Base-by-base conservation (phyloP, 2,113 vertebrate genomes). In the Cebidichthys violaceus region DNA sequence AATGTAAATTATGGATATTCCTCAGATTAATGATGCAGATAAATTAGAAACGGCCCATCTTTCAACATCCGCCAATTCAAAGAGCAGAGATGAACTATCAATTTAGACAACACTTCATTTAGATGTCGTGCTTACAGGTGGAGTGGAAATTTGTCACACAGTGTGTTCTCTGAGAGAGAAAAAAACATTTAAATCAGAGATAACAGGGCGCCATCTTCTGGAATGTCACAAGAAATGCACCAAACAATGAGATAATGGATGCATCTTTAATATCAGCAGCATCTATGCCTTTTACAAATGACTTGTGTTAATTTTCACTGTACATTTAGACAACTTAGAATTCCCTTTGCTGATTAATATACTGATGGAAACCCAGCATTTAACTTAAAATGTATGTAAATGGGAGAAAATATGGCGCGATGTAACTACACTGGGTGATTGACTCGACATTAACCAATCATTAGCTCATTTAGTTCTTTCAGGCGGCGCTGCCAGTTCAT, bases 181-280 rank as follows among this genome's bases (percentile, higher is more conserved):
- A 81, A 17, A 62, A 78, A 68, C 62, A 76, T 45, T 83, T 76
- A 24, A 76, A 82, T 57, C 11, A 47, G 27, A 66, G 61, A 61
- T 18, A 57, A 85, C 55, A 75, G 18, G 52, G 83, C 85, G 72
- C 87, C 90, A 91, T 85, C 93, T 90, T 24, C 79, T 92, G 93
- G 89, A 54, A 47, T 20, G 54, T 66, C 1, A 74, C 39, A 75
- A 73, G 41, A 88, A 59, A 87, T 70, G 70, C 77, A 88, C n/a
- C 6, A 22, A 14, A 27, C 41, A 37, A 3, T 0, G 4, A 64
- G 33, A 29, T 35, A 6, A 39, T 60, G n/a, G 33, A 35, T 67
- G 20, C 18, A 2, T 7, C 2, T 59, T 80, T 78, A 70, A 62
- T 75, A 35, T 74, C 0, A 4, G 29, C 60, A 33, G 18, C 20